These are phyloP conservation scores for Eupithecia exiguata DNA, from an alignment of 2,888 invertebrate species.

Conservation along the genomic window DNA sequence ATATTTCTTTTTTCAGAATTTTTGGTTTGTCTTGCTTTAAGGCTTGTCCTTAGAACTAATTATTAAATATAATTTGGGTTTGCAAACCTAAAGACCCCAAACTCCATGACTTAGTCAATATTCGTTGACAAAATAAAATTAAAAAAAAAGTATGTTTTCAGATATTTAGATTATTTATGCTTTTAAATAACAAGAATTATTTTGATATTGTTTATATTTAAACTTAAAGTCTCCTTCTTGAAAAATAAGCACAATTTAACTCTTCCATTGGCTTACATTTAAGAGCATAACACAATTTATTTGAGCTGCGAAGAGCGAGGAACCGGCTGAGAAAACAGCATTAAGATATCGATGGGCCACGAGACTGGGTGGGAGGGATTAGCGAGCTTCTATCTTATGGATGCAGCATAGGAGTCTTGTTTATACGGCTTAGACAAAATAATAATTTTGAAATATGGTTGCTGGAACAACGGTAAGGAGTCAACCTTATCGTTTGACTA, in stretches of 20 bases:
- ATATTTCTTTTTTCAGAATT: not conserved
- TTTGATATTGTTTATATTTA: not conserved
- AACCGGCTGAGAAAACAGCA: constrained; percentile 66
- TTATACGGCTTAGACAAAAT: not conserved
- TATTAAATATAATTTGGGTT: not conserved
- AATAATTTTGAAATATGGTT: not conserved
- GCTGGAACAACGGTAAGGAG: not conserved
- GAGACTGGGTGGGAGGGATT: constrained; percentile 23
- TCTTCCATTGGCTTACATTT: constrained; percentile 15
- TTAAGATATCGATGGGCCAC: constrained; percentile 53
- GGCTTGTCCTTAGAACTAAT: not conserved
- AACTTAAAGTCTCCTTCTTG: not conserved
- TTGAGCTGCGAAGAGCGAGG: constrained; percentile 53
- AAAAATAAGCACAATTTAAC: constrained; percentile 23
- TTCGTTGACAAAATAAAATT: not conserved
- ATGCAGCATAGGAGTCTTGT: not conserved
- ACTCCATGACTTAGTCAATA: not conserved
- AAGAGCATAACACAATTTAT: constrained; percentile 56
- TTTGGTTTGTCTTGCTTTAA: no score
- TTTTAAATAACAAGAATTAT: not conserved
- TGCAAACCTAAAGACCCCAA: not conserved
- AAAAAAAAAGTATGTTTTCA: no score
- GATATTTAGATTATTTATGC: not conserved
- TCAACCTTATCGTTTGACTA: no score
- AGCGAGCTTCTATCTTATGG: not conserved